Base-by-base conservation (phyloP, 2,888 invertebrate species). In the Griposia aprilina region DNA sequence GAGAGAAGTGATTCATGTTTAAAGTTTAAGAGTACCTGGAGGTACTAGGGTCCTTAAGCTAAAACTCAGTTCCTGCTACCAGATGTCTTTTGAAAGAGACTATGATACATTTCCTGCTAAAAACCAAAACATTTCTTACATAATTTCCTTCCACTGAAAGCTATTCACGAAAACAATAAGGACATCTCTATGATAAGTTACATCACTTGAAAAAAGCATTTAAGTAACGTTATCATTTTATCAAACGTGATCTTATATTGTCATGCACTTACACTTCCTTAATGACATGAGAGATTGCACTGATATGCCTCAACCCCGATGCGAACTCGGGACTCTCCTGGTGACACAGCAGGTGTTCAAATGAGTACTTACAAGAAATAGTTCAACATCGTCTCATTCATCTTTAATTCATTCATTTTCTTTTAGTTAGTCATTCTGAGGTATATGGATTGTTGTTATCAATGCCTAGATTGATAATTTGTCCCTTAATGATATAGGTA, bases 291-390 rank as follows among this genome's bases (percentile, higher is more conserved):
- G 50, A 73, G 78, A 86, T 83, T 83, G 41, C 60, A 30, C 30
- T 36, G 87, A 68, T 71, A 87, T 63, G 26, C 41, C 26, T 41
- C 66, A 59, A 84, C 84, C 48, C 80, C 84, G 84, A 87, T 78
- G 59, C 60, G 1, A 79, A 67, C 52, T 55, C 2, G 0, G 15
- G 26, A 57, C 70, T 50, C 50, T 69, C 41, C 62, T 8, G 48
- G n/a, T 70, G 62, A 65, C 41, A 26, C 72, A 77, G 48, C n/a
- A n/a, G n/a, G n/a, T n/a, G n/a, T n/a, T n/a, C n/a, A n/a, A n/a
- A n/a, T 26, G 26, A 66, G 7, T 30, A 26, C 3, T 17, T 63
- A 23, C 15, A 57, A 52, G 13, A 70, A 66, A 70, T 85, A 50
- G 55, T 82, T 82, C 17, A 81, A 10, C 15, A 66, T 20, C 23